These are phyloP conservation scores for Montipora efflorescens DNA, from an alignment of 64 coral and sea anemone species.

Conservation along the genomic window DNA sequence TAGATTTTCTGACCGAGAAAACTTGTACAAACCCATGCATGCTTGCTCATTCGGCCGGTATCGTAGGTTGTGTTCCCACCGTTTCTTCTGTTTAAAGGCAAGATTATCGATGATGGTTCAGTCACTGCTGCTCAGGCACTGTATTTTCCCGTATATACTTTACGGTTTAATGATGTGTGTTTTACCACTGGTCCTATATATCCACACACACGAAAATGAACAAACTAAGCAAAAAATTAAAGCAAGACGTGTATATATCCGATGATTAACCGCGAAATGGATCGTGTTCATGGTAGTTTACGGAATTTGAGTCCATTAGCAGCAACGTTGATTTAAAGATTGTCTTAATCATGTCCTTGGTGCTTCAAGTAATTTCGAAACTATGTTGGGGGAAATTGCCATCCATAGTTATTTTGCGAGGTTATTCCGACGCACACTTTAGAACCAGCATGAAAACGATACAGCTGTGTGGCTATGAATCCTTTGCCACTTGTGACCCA, in stretches of 20 bases:
- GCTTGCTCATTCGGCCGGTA: not conserved
- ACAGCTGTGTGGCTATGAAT: not conserved
- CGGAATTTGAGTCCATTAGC: conserved; percentile 49
- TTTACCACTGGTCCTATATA: conserved; percentile 48
- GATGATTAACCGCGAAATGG: conserved; percentile 62
- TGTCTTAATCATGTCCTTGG: conserved; percentile 18
- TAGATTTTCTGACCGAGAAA: conserved; percentile 10
- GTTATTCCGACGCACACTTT: not conserved
- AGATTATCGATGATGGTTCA: not conserved
- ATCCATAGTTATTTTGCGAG: not conserved
- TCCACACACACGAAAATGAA: conserved; percentile 46
- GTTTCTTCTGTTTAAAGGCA: not conserved
- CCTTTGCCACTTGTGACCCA: no score
- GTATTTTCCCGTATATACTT: not conserved
- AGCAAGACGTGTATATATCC: conserved; percentile 60
- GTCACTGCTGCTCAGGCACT: not conserved
- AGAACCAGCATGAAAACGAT: not conserved
- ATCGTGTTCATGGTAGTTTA: conserved; percentile 56
- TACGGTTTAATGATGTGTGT: conserved; percentile 32
- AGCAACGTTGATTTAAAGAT: conserved; percentile 50
- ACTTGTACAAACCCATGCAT: not conserved
- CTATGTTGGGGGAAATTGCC: not conserved
- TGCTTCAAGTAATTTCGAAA: conserved; percentile 15
- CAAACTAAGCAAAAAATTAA: conserved; percentile 48
- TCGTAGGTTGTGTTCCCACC: not conserved